Percentiles rank a stretch among this genome's conserved stretches.
Conservation (phyloP, 2,113 vertebrate genomes). For the Saccopteryx leptura region DNA sequence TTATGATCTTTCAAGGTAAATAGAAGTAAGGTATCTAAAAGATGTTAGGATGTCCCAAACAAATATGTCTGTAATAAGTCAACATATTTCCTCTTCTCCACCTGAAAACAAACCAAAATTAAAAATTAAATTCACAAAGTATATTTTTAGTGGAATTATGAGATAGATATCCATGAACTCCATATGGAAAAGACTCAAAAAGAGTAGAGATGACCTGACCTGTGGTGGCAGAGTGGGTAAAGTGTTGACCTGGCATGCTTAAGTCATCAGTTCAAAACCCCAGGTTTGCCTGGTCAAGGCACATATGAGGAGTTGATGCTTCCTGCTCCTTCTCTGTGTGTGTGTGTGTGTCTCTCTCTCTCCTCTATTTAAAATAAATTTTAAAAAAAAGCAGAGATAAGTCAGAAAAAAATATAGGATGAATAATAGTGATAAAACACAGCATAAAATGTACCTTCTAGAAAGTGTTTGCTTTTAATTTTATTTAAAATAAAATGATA, state of each 20-base stretch:
- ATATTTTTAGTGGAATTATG: neutral
- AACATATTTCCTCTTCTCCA: neutral
- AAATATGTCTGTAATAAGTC: neutral
- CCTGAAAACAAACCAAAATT: neutral
- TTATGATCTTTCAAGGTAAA: neutral
- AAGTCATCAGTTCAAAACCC: too few species aligned
- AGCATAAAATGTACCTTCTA: neutral
- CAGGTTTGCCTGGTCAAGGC: too few species aligned
- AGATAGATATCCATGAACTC: neutral
- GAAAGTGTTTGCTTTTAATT: neutral
- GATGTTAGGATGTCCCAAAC: neutral
- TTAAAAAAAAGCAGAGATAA: too few species aligned
- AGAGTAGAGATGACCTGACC: too few species aligned
- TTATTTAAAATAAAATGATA: neutral
- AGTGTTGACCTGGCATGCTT: too few species aligned
- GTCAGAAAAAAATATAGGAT: neutral
- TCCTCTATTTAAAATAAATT: too few species aligned
- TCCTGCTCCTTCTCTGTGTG: too few species aligned
- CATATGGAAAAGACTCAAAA: neutral
- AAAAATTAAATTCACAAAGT: neutral
- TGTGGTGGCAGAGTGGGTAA: too few species aligned
- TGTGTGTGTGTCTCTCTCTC: too few species aligned
- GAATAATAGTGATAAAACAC: neutral
- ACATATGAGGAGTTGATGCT: too few species aligned
- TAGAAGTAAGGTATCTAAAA: neutral